These are phyloP conservation scores for Papilio polyxenes DNA, from an alignment of 1,140 invertebrate species.

Conservation along the genomic window DNA sequence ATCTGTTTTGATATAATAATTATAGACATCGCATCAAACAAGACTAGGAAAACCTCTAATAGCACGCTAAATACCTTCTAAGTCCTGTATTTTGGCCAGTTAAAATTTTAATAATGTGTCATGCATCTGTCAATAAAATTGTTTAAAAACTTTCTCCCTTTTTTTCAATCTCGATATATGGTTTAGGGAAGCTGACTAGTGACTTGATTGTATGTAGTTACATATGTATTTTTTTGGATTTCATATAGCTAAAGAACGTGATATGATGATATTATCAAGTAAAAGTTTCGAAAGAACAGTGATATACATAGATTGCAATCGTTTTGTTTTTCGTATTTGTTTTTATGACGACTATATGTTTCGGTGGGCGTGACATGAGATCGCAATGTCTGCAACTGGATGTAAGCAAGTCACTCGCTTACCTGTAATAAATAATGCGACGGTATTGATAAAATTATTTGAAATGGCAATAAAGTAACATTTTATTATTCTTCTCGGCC, in stretches of 20 bases:
- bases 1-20: neutral
- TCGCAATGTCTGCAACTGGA: constrained; percentile 60
- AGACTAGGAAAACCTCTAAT: neutral
- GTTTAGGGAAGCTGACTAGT: neutral
- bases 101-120: neutral
- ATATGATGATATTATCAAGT: neutral
- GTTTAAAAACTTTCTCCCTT: neutral
- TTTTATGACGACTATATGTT: constrained; percentile 56
- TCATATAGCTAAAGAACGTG: too few relatives aligned
- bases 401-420: constrained; percentile 67
- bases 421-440: constrained; percentile 55
- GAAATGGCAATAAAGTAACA: constrained; percentile 35
- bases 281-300: neutral
- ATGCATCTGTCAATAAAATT: neutral
- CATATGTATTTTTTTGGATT: too few relatives aligned
- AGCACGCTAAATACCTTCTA: neutral
- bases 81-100: neutral
- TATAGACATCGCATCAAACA: neutral
- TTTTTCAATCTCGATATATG: neutral
- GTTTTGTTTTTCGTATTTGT: constrained; percentile 51
- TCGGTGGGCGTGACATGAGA: constrained; percentile 61
- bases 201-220: neutral
- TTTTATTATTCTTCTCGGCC: neutral
- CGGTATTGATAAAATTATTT: constrained; percentile 60
- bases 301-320: constrained; percentile 28